Evolutionary conservation across 2,797 vertebrate genomes (phyloP).

Genomic region (Rousettus madagascariensis): DNA sequence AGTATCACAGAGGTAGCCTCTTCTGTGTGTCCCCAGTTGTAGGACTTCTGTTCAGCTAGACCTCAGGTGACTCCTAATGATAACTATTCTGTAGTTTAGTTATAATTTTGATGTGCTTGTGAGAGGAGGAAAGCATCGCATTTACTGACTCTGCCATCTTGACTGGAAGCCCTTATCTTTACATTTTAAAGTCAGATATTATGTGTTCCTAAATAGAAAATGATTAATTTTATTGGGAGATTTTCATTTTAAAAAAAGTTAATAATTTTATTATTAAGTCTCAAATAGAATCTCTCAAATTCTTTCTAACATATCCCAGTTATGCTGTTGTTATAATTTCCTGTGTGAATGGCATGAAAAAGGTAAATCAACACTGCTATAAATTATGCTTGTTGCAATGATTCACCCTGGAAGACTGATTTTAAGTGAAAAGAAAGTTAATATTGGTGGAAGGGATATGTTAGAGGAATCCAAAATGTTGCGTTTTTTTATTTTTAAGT

Average conservation of each 20-base stretch:
- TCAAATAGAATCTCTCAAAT: background rate
- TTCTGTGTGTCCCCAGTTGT: no score
- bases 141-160: no score
- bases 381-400: background rate
- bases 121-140: no score
- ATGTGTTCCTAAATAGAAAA: background rate
- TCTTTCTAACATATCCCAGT: background rate
- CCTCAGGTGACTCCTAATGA: no score
- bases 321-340: background rate
- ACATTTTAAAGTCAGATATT: background rate
- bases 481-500: background rate
- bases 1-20: no score
- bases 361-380: background rate
- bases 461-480: background rate
- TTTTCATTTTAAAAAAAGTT: background rate
- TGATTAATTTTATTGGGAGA: background rate
- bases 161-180: background rate
- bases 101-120: no score
- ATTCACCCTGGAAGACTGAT: background rate
- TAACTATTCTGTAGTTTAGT: no score
- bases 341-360: background rate
- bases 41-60: no score
- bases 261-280: background rate
- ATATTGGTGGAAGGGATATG: background rate
- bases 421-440: background rate